Base-by-base conservation (phyloP, 2,797 vertebrate genomes). In the Rhynchonycteris naso region DNA sequence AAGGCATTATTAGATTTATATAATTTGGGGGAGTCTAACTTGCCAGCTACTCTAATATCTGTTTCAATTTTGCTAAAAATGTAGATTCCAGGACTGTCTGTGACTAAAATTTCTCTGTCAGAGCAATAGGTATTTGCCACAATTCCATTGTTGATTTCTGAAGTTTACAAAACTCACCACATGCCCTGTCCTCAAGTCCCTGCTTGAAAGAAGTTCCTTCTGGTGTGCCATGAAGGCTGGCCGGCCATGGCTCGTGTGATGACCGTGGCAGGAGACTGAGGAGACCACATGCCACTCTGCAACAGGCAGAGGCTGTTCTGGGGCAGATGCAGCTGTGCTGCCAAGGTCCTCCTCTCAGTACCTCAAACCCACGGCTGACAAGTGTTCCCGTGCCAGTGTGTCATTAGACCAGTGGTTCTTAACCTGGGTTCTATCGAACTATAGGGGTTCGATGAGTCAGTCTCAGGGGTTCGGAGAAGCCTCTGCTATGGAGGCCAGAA, bases 1-100 rank as follows among this genome's bases (percentile, higher is more conserved):
- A 89, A 22, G 19, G 50, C 61, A 58, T 87, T 92, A 58, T 87
- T 92, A 63, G 54, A 93, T 78, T 75, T 61, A 52, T 87, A 79
- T 65, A 52, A 72, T 88, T 21, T 71, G 72, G 26, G 58, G 59
- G 59, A 68, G 75, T 93, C 35, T 80, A 88, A 33, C 56, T 86
- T 79, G 63, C 30, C 38, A 63, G 80, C 28, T 76, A 43, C 72
- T 65, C 52, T 56, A 82, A 79, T n/a, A 75, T 91, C 84, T 66
- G 28, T 43, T 95, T 54, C 54, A 82, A n/a, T 56, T 85, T 71
- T 56, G 30, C 21, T 78, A 87, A 88, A 81, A 81, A 58, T 52
- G 61, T 76, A 22, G n/a, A 71, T 90, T 93, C 50, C 13, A 76
- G 81, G n/a, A 88, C 18, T 81, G 30, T 83, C 52, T 21, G 26